Conservation (phyloP, 2,888 invertebrate genomes). For the Pomacea canaliculata region DNA sequence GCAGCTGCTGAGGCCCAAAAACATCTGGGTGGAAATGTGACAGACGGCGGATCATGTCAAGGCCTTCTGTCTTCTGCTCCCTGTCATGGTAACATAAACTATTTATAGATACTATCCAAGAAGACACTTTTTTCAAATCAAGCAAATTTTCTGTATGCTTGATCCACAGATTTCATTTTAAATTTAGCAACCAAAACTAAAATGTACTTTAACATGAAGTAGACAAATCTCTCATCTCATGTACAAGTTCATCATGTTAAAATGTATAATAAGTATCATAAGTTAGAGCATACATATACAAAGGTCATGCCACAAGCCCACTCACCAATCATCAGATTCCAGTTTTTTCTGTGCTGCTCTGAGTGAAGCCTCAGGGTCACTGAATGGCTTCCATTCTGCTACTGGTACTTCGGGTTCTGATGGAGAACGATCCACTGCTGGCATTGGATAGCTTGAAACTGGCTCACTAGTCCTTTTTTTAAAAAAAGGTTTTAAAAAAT, state of each 20-base stretch:
- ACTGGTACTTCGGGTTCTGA: slow-evolving; percentile 51
- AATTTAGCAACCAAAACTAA: too few species aligned
- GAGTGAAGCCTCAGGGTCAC: slow-evolving; percentile 78
- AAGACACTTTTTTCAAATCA: background rate
- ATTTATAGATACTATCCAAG: background rate
- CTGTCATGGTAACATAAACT: slow-evolving; percentile 45
- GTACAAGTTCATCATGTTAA: too few species aligned
- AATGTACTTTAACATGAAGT: too few species aligned
- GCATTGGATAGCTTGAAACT: slow-evolving; percentile 53
- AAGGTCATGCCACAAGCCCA: background rate
- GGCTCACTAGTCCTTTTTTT: slow-evolving; percentile 45
- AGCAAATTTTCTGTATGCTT: too few species aligned
- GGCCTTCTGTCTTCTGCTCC: slow-evolving; percentile 69
- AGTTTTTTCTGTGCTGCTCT: slow-evolving; percentile 73
- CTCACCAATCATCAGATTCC: slow-evolving; percentile 67
- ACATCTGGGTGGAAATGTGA: slow-evolving; percentile 65
- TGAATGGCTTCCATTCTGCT: slow-evolving; percentile 72
- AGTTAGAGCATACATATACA: too few species aligned
- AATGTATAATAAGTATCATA: too few species aligned
- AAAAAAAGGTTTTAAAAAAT: too few species aligned
- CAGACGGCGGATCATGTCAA: slow-evolving; percentile 66
- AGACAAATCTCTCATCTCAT: too few species aligned
- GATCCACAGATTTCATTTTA: too few species aligned
- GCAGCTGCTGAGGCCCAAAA: slow-evolving; percentile 63
- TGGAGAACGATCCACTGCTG: slow-evolving; percentile 47